Evolutionary conservation across 2,797 vertebrate species (phyloP), one percentile per base, ranked within the genome.

Genomic region (Carapus acus): DNA sequence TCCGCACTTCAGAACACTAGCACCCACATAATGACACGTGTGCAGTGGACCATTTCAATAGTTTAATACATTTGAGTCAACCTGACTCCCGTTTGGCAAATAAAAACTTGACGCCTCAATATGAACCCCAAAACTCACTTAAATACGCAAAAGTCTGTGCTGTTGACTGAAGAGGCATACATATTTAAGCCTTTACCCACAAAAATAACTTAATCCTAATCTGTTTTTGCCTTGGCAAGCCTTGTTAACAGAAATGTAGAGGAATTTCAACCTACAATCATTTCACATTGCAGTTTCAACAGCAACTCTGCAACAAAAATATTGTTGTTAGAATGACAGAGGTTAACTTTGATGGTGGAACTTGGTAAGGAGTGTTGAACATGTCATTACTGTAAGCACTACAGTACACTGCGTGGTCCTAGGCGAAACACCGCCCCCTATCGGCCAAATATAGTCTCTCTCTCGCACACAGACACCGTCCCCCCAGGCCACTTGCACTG

Each of bases 41-140:
- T 3, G 22, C 17, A 13, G 6, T 6, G 1, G 1, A 24, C 56
- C 34, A 31, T 71, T 71, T 79, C 42, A 65, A 27, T 56, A 54
- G 62, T 83, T 84, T 84, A 81, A 74, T 84, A 74, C 38, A 49
- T 31, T 70, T 57, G 57, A 75, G 54, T 76, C 70, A 47, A 54
- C 44, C 4, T 27, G 24, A 19, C 54, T 71, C 56, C 58, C 55
- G 38, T 82, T 73, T 76, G 77, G 74, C 76, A 76, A 78, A 54
- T 39, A 55, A 61, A 67, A 40, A 24, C 70, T 31, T 61, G 65
- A 54, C 23, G 8, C 45, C n/a, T 11, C 15, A 37, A 67, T 55
- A 40, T 3, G 38, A 56, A 63, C 58, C 37, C 61, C 42, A 39
- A 37, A 65, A 20, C 52, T 58, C 62, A n/a, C n/a, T n/a, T n/a